Percentiles rank a stretch among this genome's conserved stretches.
These are phyloP conservation scores for Aphelinus certus DNA, from an alignment of 1,140 invertebrate species.

Conservation along the genomic window DNA sequence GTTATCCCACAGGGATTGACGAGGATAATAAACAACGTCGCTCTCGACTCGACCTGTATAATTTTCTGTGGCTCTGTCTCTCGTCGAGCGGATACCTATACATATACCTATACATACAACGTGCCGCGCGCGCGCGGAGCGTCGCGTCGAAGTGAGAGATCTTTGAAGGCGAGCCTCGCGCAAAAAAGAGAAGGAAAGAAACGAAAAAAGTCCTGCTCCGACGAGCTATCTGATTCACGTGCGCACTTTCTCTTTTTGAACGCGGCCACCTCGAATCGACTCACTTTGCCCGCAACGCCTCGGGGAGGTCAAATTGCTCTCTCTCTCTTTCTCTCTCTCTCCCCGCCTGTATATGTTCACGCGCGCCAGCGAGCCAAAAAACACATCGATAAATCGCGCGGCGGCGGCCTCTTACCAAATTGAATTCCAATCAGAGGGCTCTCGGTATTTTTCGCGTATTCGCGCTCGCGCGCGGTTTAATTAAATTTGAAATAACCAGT, in stretches of 20 bases:
- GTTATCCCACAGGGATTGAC: no score
- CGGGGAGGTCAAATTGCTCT: constrained; percentile 28
- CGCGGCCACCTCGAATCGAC: background rate
- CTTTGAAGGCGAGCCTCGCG: constrained; percentile 10
- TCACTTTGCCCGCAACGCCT: background rate
- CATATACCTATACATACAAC: no score
- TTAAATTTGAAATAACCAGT: constrained; percentile 15
- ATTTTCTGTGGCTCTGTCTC: no score
- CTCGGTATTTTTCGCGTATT: no score
- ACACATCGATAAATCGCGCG: constrained; percentile 24
- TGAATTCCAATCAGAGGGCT: constrained; percentile 11
- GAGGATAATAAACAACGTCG: no score
- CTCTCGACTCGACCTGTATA: no score
- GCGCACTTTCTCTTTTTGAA: constrained; percentile 35
- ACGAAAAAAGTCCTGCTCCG: background rate
- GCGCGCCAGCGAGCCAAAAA: no score
- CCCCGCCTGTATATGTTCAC: no score
- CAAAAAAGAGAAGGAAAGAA: no score
- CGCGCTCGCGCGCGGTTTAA: background rate
- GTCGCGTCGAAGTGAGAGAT: constrained; percentile 26
- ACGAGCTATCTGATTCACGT: constrained; percentile 31
- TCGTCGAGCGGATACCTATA: no score
- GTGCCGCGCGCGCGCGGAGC: background rate
- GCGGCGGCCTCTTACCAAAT: constrained; percentile 17
- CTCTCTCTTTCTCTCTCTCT: no score